Conservation (phyloP, 2,113 vertebrate genomes). For the Lucifuga dentata region DNA sequence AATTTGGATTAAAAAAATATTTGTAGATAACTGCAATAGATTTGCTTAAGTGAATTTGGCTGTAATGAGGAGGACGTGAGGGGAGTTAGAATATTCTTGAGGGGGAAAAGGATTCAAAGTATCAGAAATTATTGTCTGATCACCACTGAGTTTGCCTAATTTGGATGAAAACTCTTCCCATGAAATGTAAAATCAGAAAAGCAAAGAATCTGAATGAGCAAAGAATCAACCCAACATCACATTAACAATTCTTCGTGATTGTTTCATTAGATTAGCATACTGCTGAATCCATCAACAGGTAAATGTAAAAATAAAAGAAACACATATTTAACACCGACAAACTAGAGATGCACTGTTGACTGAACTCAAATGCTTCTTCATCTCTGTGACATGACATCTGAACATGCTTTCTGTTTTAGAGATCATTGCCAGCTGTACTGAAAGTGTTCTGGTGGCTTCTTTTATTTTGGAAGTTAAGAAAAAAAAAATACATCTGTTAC, state of each 20-base stretch:
- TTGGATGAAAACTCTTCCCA: no score
- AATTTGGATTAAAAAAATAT: not conserved
- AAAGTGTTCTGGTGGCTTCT: no score
- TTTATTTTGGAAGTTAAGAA: not conserved
- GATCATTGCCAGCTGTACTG: no score
- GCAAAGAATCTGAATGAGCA: not conserved
- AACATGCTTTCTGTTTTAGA: no score
- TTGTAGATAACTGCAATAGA: not conserved
- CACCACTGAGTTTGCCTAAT: not conserved
- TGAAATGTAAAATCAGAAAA: not conserved
- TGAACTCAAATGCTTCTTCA: no score
- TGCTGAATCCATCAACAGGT: no score
- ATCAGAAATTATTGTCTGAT: not conserved
- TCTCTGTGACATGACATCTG: no score
- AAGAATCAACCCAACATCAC: not conserved
- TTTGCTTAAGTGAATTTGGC: not conserved
- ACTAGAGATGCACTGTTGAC: no score
- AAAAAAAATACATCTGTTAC: not conserved
- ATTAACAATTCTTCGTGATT: not conserved
- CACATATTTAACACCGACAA: no score
- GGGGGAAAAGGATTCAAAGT: constrained; percentile 2
- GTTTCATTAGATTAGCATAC: not conserved
- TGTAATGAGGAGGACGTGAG: not conserved
- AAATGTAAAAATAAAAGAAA: no score
- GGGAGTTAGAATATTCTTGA: not conserved